phyloP scores from a whole-genome alignment of 92 coral and sea anemone species.

The Epizoanthus stellaris region DNA sequence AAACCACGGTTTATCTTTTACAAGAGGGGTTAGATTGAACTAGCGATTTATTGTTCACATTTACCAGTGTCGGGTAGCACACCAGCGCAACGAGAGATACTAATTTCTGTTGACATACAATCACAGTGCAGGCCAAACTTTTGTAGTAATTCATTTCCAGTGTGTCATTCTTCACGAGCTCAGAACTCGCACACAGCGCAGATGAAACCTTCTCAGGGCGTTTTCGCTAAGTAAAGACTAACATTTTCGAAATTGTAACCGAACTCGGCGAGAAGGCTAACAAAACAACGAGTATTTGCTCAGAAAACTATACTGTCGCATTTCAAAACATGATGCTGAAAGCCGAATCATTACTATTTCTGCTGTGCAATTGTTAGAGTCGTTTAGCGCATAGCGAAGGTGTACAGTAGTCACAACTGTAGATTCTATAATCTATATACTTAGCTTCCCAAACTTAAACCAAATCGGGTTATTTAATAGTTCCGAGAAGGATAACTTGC shows the following conservation, averaged over 20 bases:
- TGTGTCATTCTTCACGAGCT: background rate
- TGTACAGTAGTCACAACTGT: background rate
- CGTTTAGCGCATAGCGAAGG: conserved; percentile 35
- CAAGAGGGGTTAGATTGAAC: conserved; percentile 24
- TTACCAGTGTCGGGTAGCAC: conserved; percentile 18
- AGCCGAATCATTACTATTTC: conserved; percentile 19
- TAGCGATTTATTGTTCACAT: background rate
- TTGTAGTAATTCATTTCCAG: conserved; percentile 11
- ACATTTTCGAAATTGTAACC: conserved; percentile 1
- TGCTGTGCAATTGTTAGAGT: conserved; percentile 32
- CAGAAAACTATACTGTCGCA: conserved; percentile 22
- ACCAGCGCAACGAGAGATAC: background rate
- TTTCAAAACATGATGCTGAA: conserved; percentile 42
- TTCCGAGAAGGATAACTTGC: conserved; percentile 34
- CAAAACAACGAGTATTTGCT: conserved; percentile 18
- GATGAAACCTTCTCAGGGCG: background rate
- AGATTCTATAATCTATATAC: conserved; percentile 14
- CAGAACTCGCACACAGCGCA: background rate
- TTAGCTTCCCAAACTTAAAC: conserved; percentile 11
- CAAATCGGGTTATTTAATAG: conserved; percentile 29
- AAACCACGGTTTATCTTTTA: conserved; percentile 27
- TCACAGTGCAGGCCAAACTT: conserved; percentile 10
- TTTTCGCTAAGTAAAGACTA: background rate
- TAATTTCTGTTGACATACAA: conserved; percentile 31
- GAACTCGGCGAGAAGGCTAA: background rate